Percentiles rank a stretch among this genome's conserved stretches.
phyloP scores from a whole-genome alignment of 1,140 invertebrate species.

The Bilobella aurantiaca region DNA sequence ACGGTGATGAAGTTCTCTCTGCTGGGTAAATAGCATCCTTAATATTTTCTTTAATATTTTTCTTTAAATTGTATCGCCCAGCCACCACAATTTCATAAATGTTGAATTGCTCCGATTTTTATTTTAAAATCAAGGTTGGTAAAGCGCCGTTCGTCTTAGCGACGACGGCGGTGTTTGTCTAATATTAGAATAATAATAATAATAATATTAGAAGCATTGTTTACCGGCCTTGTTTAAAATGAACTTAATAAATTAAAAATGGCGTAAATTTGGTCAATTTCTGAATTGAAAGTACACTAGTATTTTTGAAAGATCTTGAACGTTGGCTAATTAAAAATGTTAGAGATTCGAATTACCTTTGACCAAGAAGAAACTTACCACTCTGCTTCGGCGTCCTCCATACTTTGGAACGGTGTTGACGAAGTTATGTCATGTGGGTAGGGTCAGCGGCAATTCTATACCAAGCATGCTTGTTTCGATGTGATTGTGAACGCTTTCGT shows the following conservation, averaged over 20 bases:
- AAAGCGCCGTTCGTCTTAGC: no score
- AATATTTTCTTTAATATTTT: no score
- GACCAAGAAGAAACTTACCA: slow-evolving; percentile 58
- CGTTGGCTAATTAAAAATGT: not conserved
- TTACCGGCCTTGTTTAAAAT: no score
- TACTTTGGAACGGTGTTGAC: slow-evolving; percentile 82
- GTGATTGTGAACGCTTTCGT: slow-evolving; percentile 3
- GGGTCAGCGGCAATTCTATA: slow-evolving; percentile 27
- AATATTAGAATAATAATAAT: no score
- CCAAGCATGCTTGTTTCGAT: not conserved
- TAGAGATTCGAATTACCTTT: slow-evolving; percentile 44
- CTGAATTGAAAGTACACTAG: slow-evolving; percentile 6
- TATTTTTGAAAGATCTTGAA: slow-evolving; percentile 14
- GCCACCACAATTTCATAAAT: no score
- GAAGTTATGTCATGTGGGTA: slow-evolving; percentile 82
- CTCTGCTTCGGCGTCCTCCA: slow-evolving; percentile 64
- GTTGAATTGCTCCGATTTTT: no score
- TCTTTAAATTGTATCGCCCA: no score
- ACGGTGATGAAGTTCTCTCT: slow-evolving; percentile 82
- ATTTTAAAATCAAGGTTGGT: no score
- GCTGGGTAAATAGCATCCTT: slow-evolving; percentile 60
- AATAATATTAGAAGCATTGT: no score
- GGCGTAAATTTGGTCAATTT: no score
- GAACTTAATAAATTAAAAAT: no score
- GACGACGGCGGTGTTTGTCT: no score